phyloP scores from a whole-genome alignment of 2,113 vertebrate genomes.

The Neopipo cinnamomea region DNA sequence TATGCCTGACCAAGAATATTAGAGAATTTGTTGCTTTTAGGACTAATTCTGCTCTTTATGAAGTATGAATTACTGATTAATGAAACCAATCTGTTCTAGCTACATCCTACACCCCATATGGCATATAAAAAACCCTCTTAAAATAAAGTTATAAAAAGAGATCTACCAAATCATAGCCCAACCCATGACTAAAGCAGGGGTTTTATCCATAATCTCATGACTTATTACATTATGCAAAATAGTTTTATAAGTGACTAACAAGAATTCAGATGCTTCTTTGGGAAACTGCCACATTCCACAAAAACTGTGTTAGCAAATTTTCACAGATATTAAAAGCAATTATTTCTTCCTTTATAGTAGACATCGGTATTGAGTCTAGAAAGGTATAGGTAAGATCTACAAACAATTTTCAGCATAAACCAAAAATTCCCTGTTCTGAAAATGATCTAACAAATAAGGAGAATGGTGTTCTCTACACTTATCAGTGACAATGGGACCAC shows the following conservation, averaged over 20 bases:
- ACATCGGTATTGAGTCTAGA: not conserved
- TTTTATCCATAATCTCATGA: not conserved
- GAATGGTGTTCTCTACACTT: not conserved
- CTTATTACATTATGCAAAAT: not conserved
- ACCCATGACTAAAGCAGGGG: not conserved
- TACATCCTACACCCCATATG: slow-evolving; percentile 45
- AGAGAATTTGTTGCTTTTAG: slow-evolving; percentile 10
- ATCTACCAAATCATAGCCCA: not conserved
- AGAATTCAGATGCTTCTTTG: not conserved
- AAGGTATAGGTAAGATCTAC: not conserved
- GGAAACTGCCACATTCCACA: not conserved
- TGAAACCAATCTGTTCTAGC: slow-evolving; percentile 32
- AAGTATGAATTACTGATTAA: slow-evolving; percentile 42
- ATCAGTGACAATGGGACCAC: too few relatives aligned
- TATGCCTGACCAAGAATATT: not conserved
- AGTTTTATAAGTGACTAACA: not conserved
- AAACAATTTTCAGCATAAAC: not conserved
- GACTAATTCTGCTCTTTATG: slow-evolving; percentile 6
- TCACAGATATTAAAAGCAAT: not conserved
- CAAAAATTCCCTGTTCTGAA: not conserved
- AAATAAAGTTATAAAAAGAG: slow-evolving; percentile 9
- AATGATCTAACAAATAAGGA: not conserved
- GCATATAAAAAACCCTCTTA: not conserved
- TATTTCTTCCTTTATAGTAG: not conserved
- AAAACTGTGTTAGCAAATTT: not conserved